phyloP scores from a whole-genome alignment of 2,888 invertebrate genomes.

The Melipona beecheii region DNA sequence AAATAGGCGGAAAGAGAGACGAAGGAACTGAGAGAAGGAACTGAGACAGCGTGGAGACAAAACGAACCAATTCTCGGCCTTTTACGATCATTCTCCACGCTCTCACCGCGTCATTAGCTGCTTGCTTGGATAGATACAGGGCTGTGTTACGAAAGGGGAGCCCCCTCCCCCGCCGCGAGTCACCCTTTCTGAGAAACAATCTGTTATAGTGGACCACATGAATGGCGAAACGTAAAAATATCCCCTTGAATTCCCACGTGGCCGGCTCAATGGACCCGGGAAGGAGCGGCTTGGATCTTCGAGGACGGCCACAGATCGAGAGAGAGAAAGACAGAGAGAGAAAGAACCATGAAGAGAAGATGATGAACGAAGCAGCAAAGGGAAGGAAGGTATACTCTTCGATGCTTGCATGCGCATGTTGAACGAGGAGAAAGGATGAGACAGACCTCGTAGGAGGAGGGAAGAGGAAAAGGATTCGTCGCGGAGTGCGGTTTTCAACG shows the following conservation, averaged over 20 bases:
- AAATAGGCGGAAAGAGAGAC: not conserved
- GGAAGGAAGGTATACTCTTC: constrained; percentile 28
- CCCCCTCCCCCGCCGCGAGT: constrained; percentile 18
- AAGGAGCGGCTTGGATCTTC: constrained; percentile 53
- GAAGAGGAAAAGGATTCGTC: constrained; percentile 79
- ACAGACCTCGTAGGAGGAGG: constrained; percentile 31
- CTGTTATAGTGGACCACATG: constrained; percentile 82
- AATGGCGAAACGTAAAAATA: constrained; percentile 84
- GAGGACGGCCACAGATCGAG: constrained; percentile 39
- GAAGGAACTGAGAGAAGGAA: constrained; percentile 29
- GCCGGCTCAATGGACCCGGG: constrained; percentile 77
- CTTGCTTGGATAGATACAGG: constrained; percentile 63
- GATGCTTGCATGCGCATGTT: not conserved
- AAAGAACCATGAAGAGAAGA: constrained; percentile 24
- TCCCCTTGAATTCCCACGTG: constrained; percentile 82
- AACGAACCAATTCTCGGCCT: constrained; percentile 78
- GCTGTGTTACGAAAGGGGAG: constrained; percentile 56
- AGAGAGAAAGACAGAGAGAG: constrained; percentile 28
- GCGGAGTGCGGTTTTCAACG: constrained; percentile 84
- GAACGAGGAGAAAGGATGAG: constrained; percentile 3
- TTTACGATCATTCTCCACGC: constrained; percentile 81
- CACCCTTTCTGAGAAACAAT: constrained; percentile 82
- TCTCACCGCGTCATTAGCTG: constrained; percentile 75
- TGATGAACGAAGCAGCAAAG: constrained; percentile 49
- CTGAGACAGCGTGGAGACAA: constrained; percentile 78